Percentiles rank a stretch among this genome's conserved stretches.
These are phyloP conservation scores for Nomada lathburiana DNA, from an alignment of 2,888 invertebrate species.

Conservation along the genomic window DNA sequence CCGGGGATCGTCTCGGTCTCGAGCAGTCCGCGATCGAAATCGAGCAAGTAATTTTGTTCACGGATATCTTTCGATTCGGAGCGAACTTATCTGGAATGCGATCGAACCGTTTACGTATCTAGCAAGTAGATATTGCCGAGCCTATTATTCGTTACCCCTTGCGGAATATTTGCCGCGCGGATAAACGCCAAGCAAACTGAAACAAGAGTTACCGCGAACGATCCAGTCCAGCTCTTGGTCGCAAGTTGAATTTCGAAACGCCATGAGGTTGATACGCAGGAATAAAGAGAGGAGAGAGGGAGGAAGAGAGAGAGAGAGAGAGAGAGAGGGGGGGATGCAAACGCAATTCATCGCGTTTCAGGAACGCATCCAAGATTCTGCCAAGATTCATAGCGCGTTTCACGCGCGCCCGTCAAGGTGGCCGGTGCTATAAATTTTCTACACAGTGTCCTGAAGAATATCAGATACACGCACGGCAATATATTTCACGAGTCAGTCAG, in stretches of 20 bases:
- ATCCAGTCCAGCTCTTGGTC: too few species aligned
- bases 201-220: too few species aligned
- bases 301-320: background rate
- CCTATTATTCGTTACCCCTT: too few species aligned
- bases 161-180: too few species aligned
- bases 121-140: too few species aligned
- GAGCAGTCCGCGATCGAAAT: background rate
- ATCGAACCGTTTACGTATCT: too few species aligned
- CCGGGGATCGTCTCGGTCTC: background rate
- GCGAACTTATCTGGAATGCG: background rate
- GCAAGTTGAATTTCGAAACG: too few species aligned
- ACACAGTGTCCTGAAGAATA: conserved; percentile 41
- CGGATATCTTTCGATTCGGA: background rate
- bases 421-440: conserved; percentile 37
- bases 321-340: background rate
- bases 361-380: background rate
- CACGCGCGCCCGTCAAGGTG: conserved; percentile 21
- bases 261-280: too few species aligned
- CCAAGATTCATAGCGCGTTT: conserved; percentile 25
- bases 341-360: background rate
- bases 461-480: conserved; percentile 44
- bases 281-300: background rate
- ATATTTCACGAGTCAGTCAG: conserved; percentile 32
- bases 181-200: too few species aligned
- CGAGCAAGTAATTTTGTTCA: background rate